Conservation (phyloP, 2,888 invertebrate species). For the Athetis lepigone region DNA sequence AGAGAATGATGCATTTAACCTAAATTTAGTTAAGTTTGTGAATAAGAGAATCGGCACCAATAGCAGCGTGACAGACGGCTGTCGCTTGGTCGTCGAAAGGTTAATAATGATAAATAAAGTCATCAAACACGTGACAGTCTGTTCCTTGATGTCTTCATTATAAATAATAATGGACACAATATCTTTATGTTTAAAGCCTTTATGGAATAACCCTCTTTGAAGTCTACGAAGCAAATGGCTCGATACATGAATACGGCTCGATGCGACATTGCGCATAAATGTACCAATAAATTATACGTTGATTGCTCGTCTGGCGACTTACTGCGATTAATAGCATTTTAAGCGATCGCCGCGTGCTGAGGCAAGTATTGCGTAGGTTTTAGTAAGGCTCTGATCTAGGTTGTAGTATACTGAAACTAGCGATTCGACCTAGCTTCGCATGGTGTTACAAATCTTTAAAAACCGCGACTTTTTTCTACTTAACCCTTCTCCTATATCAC, state of each 20-base stretch:
- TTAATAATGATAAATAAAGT: too few relatives aligned
- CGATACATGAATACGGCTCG: conserved; percentile 44
- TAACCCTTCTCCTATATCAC: too few relatives aligned
- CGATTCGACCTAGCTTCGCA: too few relatives aligned
- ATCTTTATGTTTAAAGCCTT: conserved; percentile 27
- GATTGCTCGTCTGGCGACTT: conserved; percentile 50
- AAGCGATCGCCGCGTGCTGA: conserved; percentile 52
- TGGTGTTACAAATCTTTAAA: too few relatives aligned
- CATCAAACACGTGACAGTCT: neutral
- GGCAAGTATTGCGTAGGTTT: conserved; percentile 46
- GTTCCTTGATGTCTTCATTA: conserved; percentile 1
- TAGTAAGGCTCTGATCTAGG: conserved; percentile 20
- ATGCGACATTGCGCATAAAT: conserved; percentile 60
- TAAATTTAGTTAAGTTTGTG: too few relatives aligned
- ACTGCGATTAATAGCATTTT: conserved; percentile 56
- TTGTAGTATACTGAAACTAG: too few relatives aligned
- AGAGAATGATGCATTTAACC: too few relatives aligned
- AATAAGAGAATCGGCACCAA: too few relatives aligned
- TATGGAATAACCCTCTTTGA: conserved; percentile 34
- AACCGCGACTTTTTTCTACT: too few relatives aligned
- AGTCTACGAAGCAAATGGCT: conserved; percentile 35
- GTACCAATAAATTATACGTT: conserved; percentile 51
- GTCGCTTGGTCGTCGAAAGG: too few relatives aligned
- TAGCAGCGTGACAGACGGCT: too few relatives aligned
- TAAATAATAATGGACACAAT: conserved; percentile 22